Evolutionary conservation across 2,888 invertebrate species (phyloP).

Genomic region (Tridacna gigas): DNA sequence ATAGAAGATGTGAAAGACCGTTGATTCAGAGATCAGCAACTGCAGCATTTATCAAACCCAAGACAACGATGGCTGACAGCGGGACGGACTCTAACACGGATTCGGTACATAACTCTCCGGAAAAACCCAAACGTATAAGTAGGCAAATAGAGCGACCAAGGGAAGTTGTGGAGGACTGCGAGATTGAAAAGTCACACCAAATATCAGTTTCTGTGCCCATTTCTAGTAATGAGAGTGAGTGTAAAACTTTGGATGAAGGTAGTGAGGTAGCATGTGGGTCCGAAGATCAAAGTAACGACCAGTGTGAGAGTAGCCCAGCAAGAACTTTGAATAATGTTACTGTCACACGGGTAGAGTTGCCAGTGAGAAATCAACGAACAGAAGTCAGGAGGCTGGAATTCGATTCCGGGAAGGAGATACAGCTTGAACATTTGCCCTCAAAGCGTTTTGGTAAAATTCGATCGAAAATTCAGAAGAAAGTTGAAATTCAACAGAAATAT

Average conservation of each 20-base stretch:
- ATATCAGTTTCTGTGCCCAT: slow-evolving; percentile 9
- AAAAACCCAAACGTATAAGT: slow-evolving; percentile 1
- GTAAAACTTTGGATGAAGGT: slow-evolving; percentile 27
- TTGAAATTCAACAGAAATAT: slow-evolving; percentile 56
- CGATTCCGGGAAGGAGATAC: slow-evolving; percentile 36
- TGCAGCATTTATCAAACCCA: slow-evolving; percentile 70
- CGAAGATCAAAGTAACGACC: background rate
- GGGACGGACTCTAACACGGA: slow-evolving; percentile 43
- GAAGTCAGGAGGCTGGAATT: slow-evolving; percentile 57
- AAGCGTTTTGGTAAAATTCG: slow-evolving; percentile 53
- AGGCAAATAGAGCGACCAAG: slow-evolving; percentile 11
- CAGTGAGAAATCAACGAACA: slow-evolving; percentile 2
- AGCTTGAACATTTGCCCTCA: slow-evolving; percentile 38
- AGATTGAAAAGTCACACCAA: slow-evolving; percentile 15
- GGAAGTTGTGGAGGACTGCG: background rate
- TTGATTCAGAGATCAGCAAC: slow-evolving; percentile 67
- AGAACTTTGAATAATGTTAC: background rate
- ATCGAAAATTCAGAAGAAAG: slow-evolving; percentile 51
- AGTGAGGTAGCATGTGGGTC: slow-evolving; percentile 33
- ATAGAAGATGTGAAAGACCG: slow-evolving; percentile 75
- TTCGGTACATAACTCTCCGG: slow-evolving; percentile 39
- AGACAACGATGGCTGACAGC: slow-evolving; percentile 29
- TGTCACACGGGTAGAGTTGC: background rate
- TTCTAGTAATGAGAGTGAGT: slow-evolving; percentile 20
- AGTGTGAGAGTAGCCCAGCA: background rate